Base-by-base conservation (phyloP, 2,797 vertebrate species). In the Hirundo rustica region DNA sequence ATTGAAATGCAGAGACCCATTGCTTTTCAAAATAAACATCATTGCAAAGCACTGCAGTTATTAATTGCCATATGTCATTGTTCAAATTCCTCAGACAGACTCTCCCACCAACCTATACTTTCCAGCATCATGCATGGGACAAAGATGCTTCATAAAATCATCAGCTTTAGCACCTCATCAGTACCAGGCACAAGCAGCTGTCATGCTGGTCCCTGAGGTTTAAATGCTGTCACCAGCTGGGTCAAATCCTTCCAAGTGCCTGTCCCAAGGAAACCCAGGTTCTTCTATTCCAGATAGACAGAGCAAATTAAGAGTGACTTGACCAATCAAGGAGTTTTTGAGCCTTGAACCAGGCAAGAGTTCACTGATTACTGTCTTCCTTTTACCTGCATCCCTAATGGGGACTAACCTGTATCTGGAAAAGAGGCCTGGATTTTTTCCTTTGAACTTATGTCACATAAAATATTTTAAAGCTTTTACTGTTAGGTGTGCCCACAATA, bases 291-390 rank as follows among this genome's bases (percentile, higher is more conserved):
- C 53, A 64, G 61, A 76, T 50, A 77, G 93, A 81, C n/a, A 88
- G 8, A 32, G 54, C 34, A 96, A 96, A 93, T 53, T 75, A 60
- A 68, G 88, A 95, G 64, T n/a, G 62, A 96, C 83, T 66, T 87
- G 85, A 77, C 47, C 13, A 48, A 36, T n/a, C 48, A 25, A 79
- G 16, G 30, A 32, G 23, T n/a, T 87, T 73, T 66, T 66, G 58
- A 61, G 74, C 54, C 92, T 96, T 94, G 93, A 92, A 60, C 16
- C 25, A 79, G 45, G 11, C 47, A 26, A n/a, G 60, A 95, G 81
- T 48, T 40, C 73, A 70, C 36, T 25, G 54, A 29, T 58, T 83
- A 51, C 61, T 51, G 25, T 57, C 68, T 91, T 93, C 44, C 29
- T 91, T 91, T 78, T 81, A 48, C 12, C 13, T n/a, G 32, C 2